Percentiles rank a stretch among this genome's conserved stretches.
phyloP scores from a whole-genome alignment of 2,888 invertebrate species.

The Clepsis dumicolana region DNA sequence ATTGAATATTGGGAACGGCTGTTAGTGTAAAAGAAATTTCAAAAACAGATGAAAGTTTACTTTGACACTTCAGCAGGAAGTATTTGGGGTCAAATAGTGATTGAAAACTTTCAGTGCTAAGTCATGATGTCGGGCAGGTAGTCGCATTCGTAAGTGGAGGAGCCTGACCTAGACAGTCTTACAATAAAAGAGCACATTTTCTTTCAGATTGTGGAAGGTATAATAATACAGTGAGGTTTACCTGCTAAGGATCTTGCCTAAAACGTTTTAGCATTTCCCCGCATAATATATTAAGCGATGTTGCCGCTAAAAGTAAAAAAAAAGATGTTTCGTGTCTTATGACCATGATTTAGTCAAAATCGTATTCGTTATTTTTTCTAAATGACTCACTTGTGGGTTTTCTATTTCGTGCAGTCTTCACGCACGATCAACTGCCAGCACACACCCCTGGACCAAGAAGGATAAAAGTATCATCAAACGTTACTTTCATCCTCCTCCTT shows the following conservation, averaged over 20 bases:
- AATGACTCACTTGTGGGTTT: slow-evolving; percentile 43
- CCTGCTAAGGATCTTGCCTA: slow-evolving; percentile 8
- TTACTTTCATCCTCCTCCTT: no score
- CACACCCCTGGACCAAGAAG: no score
- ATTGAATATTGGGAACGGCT: no score
- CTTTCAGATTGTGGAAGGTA: slow-evolving; percentile 4
- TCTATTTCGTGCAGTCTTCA: no score
- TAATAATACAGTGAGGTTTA: slow-evolving; percentile 21
- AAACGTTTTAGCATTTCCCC: neutral
- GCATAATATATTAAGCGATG: no score
- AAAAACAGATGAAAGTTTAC: slow-evolving; percentile 20
- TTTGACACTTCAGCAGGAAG: slow-evolving; percentile 10
- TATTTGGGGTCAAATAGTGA: slow-evolving; percentile 25
- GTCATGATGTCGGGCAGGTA: slow-evolving; percentile 21
- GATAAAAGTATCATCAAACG: no score
- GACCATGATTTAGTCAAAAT: neutral
- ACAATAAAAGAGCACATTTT: slow-evolving; percentile 22
- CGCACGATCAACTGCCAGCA: no score
- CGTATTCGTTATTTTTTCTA: no score
- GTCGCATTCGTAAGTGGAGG: slow-evolving; percentile 5
- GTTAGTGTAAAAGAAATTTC: slow-evolving; percentile 10
- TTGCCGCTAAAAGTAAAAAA: no score
- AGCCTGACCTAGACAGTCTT: slow-evolving; percentile 27
- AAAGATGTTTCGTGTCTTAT: neutral
- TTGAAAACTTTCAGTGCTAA: slow-evolving; percentile 24